These are phyloP conservation scores for Drosophila mimica DNA, from an alignment of 2,888 invertebrate species.

Conservation along the genomic window DNA sequence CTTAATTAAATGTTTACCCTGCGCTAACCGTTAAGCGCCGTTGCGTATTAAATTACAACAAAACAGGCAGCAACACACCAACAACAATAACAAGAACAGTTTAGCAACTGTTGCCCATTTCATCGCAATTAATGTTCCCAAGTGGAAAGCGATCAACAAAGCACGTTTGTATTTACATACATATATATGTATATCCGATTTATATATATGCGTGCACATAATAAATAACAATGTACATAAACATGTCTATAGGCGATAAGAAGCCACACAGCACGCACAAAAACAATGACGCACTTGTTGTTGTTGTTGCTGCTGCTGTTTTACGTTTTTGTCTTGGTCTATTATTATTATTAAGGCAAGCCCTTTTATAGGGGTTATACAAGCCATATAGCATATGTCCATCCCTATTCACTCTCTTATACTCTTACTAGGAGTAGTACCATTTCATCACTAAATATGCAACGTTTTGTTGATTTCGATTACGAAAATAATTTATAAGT, in stretches of 20 bases:
- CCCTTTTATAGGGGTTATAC: constrained; percentile 47
- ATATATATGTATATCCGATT: constrained; percentile 1
- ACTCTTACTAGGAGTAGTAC: neutral
- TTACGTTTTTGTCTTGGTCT: constrained; percentile 19
- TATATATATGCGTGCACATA: constrained; percentile 7
- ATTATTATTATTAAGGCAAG: constrained; percentile 30
- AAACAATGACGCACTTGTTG: constrained; percentile 75
- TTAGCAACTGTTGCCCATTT: constrained; percentile 63
- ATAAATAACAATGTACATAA: constrained; percentile 17
- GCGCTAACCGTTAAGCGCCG: constrained; percentile 55
- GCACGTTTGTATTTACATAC: constrained; percentile 28
- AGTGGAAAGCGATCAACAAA: constrained; percentile 44
- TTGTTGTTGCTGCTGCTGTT: constrained; percentile 33
- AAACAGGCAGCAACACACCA: constrained; percentile 8
- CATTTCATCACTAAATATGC: neutral
- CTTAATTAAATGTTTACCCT: constrained; percentile 75
- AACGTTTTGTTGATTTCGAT: neutral
- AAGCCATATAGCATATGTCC: constrained; percentile 3
- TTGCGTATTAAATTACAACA: constrained; percentile 66
- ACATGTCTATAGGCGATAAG: constrained; percentile 50
- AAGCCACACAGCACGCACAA: constrained; percentile 60
- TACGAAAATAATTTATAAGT: neutral
- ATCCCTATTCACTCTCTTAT: constrained; percentile 13
- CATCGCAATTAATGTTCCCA: constrained; percentile 59
- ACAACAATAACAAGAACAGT: constrained; percentile 8